Conservation (phyloP, 2,888 invertebrate species). For the Scaptomyza reducta region DNA sequence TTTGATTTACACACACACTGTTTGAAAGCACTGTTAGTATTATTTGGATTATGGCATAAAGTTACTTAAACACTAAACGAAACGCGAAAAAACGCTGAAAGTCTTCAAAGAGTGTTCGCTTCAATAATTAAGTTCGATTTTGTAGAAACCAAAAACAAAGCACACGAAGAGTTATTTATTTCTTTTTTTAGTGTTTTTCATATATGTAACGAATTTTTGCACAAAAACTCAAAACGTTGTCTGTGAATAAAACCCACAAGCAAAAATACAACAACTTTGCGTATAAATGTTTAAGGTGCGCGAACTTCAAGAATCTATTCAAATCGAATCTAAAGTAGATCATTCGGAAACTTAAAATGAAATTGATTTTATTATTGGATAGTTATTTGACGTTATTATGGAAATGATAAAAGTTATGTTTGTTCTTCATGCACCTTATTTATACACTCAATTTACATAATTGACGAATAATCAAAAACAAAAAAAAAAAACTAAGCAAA, state of each 20-base stretch:
- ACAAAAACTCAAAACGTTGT: slow-evolving; percentile 62
- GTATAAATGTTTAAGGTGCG: slow-evolving; percentile 16
- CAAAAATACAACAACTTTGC: slow-evolving; percentile 18
- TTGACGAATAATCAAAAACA: slow-evolving; percentile 22
- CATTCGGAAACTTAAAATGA: background rate
- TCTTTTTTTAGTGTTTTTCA: slow-evolving; percentile 71
- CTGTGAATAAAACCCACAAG: slow-evolving; percentile 32
- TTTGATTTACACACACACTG: slow-evolving; percentile 50
- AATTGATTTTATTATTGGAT: background rate
- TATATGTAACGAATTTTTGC: slow-evolving; percentile 50
- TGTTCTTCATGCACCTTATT: slow-evolving; percentile 28
- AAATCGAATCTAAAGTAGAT: background rate
- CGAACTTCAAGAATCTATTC: slow-evolving; percentile 1
- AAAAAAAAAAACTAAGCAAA: slow-evolving; percentile 44
- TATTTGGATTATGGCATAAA: slow-evolving; percentile 36
- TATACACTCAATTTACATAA: slow-evolving; percentile 30
- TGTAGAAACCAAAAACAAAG: slow-evolving; percentile 45
- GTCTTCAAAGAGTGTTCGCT: slow-evolving; percentile 82
- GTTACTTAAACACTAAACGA: slow-evolving; percentile 37
- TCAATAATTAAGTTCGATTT: slow-evolving; percentile 48
- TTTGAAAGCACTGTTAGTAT: slow-evolving; percentile 10
- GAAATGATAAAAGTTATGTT: background rate
- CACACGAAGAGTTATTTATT: slow-evolving; percentile 60
- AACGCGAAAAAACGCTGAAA: slow-evolving; percentile 38
- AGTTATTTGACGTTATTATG: background rate